Conservation (phyloP, 2,797 vertebrate species). For the Macrochelys suwanniensis region DNA sequence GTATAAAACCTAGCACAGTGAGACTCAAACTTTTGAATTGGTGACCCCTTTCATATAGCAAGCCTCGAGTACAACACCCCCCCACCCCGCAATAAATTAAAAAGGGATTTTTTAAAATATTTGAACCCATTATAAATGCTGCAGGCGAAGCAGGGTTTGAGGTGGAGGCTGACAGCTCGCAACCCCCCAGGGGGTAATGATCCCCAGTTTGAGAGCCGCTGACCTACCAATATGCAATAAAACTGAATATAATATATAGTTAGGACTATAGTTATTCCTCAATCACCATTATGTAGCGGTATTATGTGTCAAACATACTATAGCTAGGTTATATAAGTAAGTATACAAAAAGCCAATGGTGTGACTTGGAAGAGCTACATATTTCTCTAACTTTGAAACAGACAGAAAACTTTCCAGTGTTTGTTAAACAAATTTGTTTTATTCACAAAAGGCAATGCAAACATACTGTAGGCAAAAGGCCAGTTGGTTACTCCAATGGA, state of each 20-base stretch:
- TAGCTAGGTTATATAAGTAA: background rate
- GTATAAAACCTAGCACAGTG: background rate
- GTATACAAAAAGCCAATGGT: background rate
- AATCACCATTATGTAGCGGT: fast-evolving
- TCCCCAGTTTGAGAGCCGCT: too few relatives aligned
- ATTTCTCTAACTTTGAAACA: background rate
- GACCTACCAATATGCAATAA: background rate
- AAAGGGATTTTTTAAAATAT: too few relatives aligned
- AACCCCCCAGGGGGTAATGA: too few relatives aligned
- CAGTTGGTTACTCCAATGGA: background rate
- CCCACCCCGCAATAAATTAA: too few relatives aligned
- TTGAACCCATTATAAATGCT: too few relatives aligned
- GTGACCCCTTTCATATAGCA: too few relatives aligned
- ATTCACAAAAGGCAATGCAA: constrained; percentile 41
- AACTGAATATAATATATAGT: fast-evolving
- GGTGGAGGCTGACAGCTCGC: too few relatives aligned
- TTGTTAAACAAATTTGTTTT: constrained; percentile 5
- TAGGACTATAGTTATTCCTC: background rate
- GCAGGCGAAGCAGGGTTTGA: too few relatives aligned
- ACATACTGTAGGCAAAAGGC: constrained; percentile 13
- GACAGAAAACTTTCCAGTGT: background rate
- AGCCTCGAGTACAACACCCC: too few relatives aligned
- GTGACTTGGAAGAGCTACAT: background rate
- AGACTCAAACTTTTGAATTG: too few relatives aligned
- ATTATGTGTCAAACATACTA: fast-evolving